Conservation (phyloP, 2,888 invertebrate species). For the Mesorhabditis belari region DNA sequence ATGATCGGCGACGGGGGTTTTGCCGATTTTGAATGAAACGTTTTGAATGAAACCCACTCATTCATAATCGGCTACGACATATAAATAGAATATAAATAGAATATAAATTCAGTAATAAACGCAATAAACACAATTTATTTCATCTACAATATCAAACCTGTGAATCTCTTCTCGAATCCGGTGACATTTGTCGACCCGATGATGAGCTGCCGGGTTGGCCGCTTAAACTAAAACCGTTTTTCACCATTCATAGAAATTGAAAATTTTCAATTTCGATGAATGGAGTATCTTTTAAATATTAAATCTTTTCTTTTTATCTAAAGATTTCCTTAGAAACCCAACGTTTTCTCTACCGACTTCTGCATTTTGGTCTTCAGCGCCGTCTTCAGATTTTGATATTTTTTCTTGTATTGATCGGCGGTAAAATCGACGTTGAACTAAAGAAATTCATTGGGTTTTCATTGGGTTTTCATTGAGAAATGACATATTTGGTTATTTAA, state of each 20-base stretch:
- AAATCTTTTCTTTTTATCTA: no score
- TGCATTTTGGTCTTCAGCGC: slow-evolving; percentile 7
- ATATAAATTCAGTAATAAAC: background rate
- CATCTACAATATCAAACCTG: background rate
- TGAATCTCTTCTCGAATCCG: background rate
- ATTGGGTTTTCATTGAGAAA: no score
- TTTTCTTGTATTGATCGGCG: slow-evolving; percentile 11
- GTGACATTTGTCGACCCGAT: background rate
- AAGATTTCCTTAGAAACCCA: no score
- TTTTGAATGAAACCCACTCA: no score
- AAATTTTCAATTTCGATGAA: no score
- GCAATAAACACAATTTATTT: no score
- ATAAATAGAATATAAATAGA: background rate
- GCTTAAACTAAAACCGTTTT: background rate
- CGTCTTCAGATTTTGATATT: slow-evolving; percentile 13
- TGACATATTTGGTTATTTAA: no score
- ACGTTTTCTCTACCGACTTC: slow-evolving; percentile 1
- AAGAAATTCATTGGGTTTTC: background rate
- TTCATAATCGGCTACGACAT: no score
- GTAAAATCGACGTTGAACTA: slow-evolving; percentile 3
- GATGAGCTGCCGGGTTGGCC: background rate
- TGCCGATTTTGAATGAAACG: no score
- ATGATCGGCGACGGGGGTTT: no score
- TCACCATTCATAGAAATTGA: no score
- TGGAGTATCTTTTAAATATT: no score